Evolutionary conservation across 1,140 invertebrate species (phyloP).

Genomic region (Brachionus manjavacas): DNA sequence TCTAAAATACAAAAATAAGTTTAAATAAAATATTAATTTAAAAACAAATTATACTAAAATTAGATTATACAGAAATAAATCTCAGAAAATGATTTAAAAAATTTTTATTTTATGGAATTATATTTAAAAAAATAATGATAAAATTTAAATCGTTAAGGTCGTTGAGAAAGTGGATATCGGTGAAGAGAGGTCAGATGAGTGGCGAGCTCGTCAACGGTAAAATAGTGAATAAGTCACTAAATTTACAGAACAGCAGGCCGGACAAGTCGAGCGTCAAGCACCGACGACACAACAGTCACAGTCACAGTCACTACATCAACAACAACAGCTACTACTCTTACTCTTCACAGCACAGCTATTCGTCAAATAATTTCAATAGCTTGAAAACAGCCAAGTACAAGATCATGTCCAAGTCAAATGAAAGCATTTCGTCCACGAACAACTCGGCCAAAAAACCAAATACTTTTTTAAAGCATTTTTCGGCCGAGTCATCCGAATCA

Average conservation of each 20-base stretch:
- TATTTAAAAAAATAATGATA: too few relatives aligned
- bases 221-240: slow-evolving; percentile 36
- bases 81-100: too few relatives aligned
- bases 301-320: background rate
- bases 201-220: slow-evolving; percentile 37
- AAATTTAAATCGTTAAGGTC: background rate
- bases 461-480: slow-evolving; percentile 19
- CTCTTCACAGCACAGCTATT: background rate
- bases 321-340: background rate
- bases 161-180: slow-evolving; percentile 22
- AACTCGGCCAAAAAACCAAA: slow-evolving; percentile 13
- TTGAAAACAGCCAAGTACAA: slow-evolving; percentile 16
- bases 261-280: background rate
- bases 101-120: too few relatives aligned
- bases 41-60: too few relatives aligned
- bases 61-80: too few relatives aligned
- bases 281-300: slow-evolving; percentile 1
- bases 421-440: background rate
- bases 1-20: too few relatives aligned
- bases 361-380: background rate
- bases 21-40: too few relatives aligned
- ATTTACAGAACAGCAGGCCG: background rate
- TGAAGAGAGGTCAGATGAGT: slow-evolving; percentile 34
- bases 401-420: slow-evolving; percentile 23
- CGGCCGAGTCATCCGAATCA: background rate